A percentile compares a stretch with the other conserved stretches of the same genome.
Conservation (phyloP, 2,888 invertebrate species). For the Arge pagana region DNA sequence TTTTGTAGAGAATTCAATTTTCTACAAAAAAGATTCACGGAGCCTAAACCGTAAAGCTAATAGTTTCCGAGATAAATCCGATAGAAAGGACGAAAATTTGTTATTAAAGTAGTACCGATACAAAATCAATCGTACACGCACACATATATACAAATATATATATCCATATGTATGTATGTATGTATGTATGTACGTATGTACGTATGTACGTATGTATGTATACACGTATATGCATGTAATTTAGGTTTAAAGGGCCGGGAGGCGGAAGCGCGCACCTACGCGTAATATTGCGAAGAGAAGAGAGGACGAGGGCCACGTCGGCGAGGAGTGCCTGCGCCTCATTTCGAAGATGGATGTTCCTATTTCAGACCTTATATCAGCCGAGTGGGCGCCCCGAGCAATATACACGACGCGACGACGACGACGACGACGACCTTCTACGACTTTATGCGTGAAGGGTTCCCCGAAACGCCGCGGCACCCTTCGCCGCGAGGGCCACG, state of each 20-base stretch:
- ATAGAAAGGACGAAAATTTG: no score
- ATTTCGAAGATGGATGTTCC: conserved; percentile 24
- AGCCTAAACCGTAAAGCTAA: no score
- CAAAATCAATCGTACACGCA: not conserved
- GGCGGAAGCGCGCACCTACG: no score
- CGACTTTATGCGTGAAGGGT: no score
- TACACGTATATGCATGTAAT: conserved; percentile 5
- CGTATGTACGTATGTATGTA: not conserved
- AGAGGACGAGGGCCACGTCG: no score
- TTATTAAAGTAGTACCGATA: not conserved
- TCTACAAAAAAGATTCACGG: no score
- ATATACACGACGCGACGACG: conserved; percentile 14
- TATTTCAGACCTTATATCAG: conserved; percentile 22
- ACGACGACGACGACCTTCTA: no score
- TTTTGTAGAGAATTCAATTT: no score
- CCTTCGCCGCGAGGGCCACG: not conserved
- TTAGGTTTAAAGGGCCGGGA: conserved; percentile 9
- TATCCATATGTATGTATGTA: not conserved
- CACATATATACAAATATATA: not conserved
- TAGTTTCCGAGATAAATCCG: no score
- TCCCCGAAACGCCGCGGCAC: no score
- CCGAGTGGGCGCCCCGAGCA: conserved; percentile 18
- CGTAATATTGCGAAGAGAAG: no score
- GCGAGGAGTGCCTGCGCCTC: conserved; percentile 22
- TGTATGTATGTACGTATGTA: not conserved